Percentiles rank a stretch among this genome's conserved stretches.
These are phyloP conservation scores for Glyphotaelius pellucidus DNA, from an alignment of 2,888 invertebrate genomes.

Conservation along the genomic window DNA sequence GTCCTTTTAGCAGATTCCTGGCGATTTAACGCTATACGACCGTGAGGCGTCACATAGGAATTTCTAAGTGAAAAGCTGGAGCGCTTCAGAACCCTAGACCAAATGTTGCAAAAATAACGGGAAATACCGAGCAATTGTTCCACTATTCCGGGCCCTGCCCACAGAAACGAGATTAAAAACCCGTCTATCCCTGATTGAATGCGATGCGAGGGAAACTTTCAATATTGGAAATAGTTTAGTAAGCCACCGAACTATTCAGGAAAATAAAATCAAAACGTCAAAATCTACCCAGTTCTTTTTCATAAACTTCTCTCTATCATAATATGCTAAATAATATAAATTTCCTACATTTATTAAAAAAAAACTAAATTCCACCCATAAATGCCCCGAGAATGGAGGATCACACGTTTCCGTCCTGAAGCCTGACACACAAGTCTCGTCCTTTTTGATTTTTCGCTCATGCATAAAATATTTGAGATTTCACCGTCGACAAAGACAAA, in stretches of 20 bases:
- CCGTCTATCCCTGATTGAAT: neutral
- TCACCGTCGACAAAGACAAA: neutral
- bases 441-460: neutral
- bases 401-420: neutral
- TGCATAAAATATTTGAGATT: neutral
- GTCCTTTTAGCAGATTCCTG: conserved; percentile 36
- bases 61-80: neutral
- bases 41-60: conserved; percentile 5
- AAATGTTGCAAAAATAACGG: neutral
- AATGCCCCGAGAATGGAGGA: neutral
- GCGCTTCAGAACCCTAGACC: neutral
- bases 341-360: neutral
- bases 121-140: neutral
- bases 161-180: neutral
- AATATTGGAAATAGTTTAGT: neutral
- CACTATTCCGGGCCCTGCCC: neutral
- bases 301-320: neutral
- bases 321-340: neutral
- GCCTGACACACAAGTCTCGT: neutral
- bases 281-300: neutral
- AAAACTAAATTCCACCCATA: no score
- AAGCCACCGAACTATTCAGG: neutral
- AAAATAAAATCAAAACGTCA: neutral
- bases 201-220: neutral
- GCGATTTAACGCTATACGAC: neutral